Evolutionary conservation across 2,888 invertebrate genomes (phyloP), one percentile per base, ranked within the genome.

Genomic region (Ornithoptera alexandrae): DNA sequence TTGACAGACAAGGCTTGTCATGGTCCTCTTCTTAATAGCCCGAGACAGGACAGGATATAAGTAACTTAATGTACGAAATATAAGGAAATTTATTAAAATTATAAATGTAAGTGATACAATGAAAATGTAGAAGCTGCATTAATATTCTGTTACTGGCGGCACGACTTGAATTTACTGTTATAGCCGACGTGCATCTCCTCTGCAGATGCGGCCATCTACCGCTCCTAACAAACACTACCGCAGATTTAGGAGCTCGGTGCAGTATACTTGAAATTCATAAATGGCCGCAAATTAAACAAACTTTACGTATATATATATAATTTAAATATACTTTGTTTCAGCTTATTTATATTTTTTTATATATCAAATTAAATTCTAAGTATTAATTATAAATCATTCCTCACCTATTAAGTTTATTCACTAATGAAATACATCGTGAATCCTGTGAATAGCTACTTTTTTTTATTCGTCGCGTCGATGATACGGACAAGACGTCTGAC

Each of bases 151-250:
- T 75, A 79, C 74, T 73, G 73, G 74, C 76, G 77, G 83, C 88
- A 88, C 88, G 88, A 86, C 82, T 77, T 75, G 75, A 81, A 85
- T 87, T 85, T 88, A 89, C 89, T 85, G 89, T 88, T 88, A 87
- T 78, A 75, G 77, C 74, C 73, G 76, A 74, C 80, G 79, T 77
- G 84, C 85, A 86, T 88, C 86, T 85, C 78, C 64, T 59, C 62
- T 63, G 61, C 67, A 70, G 70, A 70, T 70, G 70, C 70, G 63
- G 63, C 70, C 70, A 70, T 73, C 73, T 67, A 71, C 58, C 62
- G 66, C 15, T 56, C 65, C 62, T 61, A 62, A 72, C 64, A 60
- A 20, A 36, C 62, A 66, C 58, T 62, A 22, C n/a, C 65, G 64
- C 59, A 30, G 42, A 63, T 68, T 58, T 67, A 67, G 53, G 30